Evolutionary conservation across 2,113 vertebrate species (phyloP).

Genomic region (Tupaia tana): DNA sequence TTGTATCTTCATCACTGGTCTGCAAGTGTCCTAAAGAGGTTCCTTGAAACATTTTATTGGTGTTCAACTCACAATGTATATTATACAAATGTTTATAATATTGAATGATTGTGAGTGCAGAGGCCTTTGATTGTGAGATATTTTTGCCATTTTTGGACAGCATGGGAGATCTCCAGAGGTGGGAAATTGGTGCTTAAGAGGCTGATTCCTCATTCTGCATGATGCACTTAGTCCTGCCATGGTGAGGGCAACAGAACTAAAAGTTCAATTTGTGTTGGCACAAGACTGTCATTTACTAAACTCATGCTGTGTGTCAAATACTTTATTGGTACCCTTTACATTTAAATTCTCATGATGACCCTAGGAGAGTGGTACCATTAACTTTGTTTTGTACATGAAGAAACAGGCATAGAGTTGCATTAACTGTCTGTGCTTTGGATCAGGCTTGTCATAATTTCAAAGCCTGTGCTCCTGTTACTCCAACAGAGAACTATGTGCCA

Average conservation of each 20-base stretch:
- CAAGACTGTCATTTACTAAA: slow-evolving; percentile 27
- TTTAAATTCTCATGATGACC: slow-evolving; percentile 27
- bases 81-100: slow-evolving; percentile 45
- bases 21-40: slow-evolving; percentile 42
- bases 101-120: slow-evolving; percentile 31
- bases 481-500: background rate
- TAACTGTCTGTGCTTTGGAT: slow-evolving; percentile 21
- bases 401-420: background rate
- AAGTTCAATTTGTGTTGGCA: background rate
- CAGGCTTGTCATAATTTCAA: background rate
- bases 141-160: background rate
- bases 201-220: slow-evolving; percentile 2
- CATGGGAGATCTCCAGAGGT: slow-evolving; percentile 22
- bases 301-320: background rate
- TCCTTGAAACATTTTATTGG: slow-evolving; percentile 41
- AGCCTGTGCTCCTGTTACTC: background rate
- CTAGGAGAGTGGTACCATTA: background rate
- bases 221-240: background rate
- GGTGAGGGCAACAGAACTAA: background rate
- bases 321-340: slow-evolving; percentile 16
- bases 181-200: slow-evolving; percentile 53
- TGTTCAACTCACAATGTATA: background rate
- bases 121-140: slow-evolving; percentile 13
- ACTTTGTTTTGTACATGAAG: background rate
- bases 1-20: slow-evolving; percentile 45